phyloP scores from a whole-genome alignment of 2,797 vertebrate genomes.

The Hyperoplus lanceolatus region DNA sequence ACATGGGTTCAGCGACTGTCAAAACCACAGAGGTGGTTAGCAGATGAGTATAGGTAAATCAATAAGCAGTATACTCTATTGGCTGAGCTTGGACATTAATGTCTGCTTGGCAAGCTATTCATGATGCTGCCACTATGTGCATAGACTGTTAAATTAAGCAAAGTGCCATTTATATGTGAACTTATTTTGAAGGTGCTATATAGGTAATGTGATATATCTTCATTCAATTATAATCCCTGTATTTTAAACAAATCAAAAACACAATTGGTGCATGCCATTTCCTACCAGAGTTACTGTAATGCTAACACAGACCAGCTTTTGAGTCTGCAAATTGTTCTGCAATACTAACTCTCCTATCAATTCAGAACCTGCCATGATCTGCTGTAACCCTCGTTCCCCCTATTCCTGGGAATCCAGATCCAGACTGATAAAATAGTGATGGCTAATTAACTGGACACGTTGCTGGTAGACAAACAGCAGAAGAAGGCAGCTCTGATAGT shows the following conservation, averaged over 20 bases:
- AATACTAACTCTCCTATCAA: too few relatives aligned
- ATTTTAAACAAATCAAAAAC: constrained; percentile 11
- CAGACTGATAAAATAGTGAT: too few relatives aligned
- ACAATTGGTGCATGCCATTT: background rate
- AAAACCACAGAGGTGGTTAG: constrained; percentile 46
- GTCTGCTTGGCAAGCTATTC: constrained; percentile 50
- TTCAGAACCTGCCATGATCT: too few relatives aligned
- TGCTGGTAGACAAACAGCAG: too few relatives aligned
- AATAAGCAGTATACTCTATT: constrained; percentile 67
- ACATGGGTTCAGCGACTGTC: constrained; percentile 52
- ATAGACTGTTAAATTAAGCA: constrained; percentile 48
- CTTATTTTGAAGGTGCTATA: constrained; percentile 25
- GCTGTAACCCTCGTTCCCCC: too few relatives aligned
- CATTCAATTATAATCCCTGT: background rate
- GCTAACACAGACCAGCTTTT: too few relatives aligned
- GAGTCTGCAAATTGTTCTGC: too few relatives aligned
- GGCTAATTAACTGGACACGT: too few relatives aligned
- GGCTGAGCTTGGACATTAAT: constrained; percentile 41
- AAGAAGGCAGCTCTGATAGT: too few relatives aligned
- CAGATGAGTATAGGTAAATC: constrained; percentile 65
- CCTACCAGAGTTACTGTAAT: background rate
- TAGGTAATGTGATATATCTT: constrained; percentile 1
- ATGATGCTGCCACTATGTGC: constrained; percentile 36
- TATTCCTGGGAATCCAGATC: too few relatives aligned
- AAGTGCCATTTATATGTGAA: constrained; percentile 41